Base-by-base conservation (phyloP, 2,888 invertebrate genomes). In the Phyllotreta cruciferae region DNA sequence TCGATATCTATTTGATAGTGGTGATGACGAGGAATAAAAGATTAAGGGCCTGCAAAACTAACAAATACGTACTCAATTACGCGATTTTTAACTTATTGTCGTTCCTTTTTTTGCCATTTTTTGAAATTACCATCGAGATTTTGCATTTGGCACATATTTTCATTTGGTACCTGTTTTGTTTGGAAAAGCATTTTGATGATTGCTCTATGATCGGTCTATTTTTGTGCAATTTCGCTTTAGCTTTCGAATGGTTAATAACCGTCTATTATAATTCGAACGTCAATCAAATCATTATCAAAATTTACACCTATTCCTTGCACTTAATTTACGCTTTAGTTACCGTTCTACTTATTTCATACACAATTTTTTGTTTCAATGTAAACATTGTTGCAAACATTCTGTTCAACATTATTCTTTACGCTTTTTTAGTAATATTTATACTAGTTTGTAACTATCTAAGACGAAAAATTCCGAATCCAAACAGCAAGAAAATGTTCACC, bases 211-310 rank as follows among this genome's bases (percentile, higher is more conserved):
- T 58, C 5, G 50, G 57, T 10, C 1, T 50, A 7, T 50, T 50
- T 35, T 13, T 58, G 7, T 41, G 13, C 35, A 11, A 14, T 13
- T 50, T 58, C 9, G 49, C 1, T 13, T 49, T 58, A 10, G 0
- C 50, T 35, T 58, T 50, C 6, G 50, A 58, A 35, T 58, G 57
- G 57, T 13, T 58, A 11, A 6, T 58, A 39, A 35, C 10, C 7
- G 41, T 58, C 2, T 41, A 50, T 41, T 58, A 8, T 8, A 39
- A 52, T 6, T 52, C 39, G 36, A 58, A 11, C 9, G 57, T 50
- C n/a, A 50, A 50, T 0, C 35, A 37, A 13, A n/a, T 50, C 35
- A 34, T 41, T 14, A 34, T 49, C 34, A 49, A 50, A 50, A n/a
- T 58, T 13, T 34, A 35, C 6, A 8, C 39, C 4, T 8, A 41